These are phyloP conservation scores for Caenorhabditis tropicalis DNA, from an alignment of 1,140 invertebrate species.

Conservation along the genomic window DNA sequence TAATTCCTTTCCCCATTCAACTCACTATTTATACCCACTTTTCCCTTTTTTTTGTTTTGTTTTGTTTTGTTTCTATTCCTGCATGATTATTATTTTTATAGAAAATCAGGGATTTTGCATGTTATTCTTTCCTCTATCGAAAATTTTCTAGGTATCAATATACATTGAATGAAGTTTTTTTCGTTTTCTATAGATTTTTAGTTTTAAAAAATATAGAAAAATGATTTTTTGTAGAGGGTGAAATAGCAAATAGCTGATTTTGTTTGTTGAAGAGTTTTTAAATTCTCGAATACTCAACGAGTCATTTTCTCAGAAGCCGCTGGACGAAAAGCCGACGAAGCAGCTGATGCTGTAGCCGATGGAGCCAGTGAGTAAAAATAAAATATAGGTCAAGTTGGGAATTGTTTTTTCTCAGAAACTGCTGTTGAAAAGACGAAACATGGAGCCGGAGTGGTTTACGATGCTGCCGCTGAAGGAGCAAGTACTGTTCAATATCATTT, in stretches of 20 bases:
- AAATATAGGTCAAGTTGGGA: background rate
- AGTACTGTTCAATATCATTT: background rate
- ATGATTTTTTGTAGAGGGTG: background rate
- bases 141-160: background rate
- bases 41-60: background rate
- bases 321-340: background rate
- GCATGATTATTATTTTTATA: background rate
- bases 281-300: background rate
- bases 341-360: background rate
- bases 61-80: background rate
- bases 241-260: background rate
- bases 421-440: background rate
- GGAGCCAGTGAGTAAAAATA: background rate
- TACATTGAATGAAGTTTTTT: conserved; percentile 20
- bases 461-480: conserved; percentile 31
- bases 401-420: background rate
- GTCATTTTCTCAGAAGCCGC: background rate
- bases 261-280: background rate
- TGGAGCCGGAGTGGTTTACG: background rate
- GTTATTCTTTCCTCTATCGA: background rate
- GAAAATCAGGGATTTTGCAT: conserved; percentile 9
- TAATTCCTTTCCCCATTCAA: background rate
- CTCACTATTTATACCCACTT: conserved; percentile 40
- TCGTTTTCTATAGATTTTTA: background rate
- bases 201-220: background rate